Base-by-base conservation (phyloP, 2,113 vertebrate species). In the Cynoglossus semilaevis region DNA sequence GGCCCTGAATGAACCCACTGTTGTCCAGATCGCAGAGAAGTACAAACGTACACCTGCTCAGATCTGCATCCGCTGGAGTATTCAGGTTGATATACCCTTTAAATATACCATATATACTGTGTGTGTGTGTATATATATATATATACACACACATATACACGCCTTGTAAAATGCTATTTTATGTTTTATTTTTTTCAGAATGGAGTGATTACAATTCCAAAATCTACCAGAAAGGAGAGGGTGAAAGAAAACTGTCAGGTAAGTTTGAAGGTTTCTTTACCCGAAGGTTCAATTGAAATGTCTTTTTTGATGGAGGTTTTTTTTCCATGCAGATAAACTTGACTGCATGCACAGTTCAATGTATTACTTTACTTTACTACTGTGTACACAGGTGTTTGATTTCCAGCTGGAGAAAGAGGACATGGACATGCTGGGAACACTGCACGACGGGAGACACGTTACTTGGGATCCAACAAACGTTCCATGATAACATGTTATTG, bases 361-460 rank as follows among this genome's bases (percentile, higher is more conserved):
- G 22, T 4, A 29, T 29, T 29, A 29, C n/a, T n/a, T n/a, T n/a
- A n/a, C 16, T 50, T 3, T 35, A 0, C 43, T 14, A 45, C 17
- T 44, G 51, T 38, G 53, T 41, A 2, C 15, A 17, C 15, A 73
- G 81, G 81, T 80, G 51, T 78, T 86, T 52, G 68, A 18, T 7
- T 81, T 76, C 60, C 59, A 82, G 44, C 63, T 94, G 85, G 83
- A 85, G 16, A 87, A 90, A 58, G 76, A 55, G 0, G 91, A 93
- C 72, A 88, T 93, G 89, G 82, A 65, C 13, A 54, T 87, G 58
- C 70, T 94, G 72, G 85, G 85, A 17, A 58, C 69, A 58, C 61
- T 94, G 85, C 92, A 93, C 75, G 92, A 93, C 81, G 92, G 90
- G 50, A 89, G 91, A 73, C 93, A 85, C 16, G 84, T 93, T 65